phyloP scores from a whole-genome alignment of 2,888 invertebrate species.

The Ochropleura plecta region DNA sequence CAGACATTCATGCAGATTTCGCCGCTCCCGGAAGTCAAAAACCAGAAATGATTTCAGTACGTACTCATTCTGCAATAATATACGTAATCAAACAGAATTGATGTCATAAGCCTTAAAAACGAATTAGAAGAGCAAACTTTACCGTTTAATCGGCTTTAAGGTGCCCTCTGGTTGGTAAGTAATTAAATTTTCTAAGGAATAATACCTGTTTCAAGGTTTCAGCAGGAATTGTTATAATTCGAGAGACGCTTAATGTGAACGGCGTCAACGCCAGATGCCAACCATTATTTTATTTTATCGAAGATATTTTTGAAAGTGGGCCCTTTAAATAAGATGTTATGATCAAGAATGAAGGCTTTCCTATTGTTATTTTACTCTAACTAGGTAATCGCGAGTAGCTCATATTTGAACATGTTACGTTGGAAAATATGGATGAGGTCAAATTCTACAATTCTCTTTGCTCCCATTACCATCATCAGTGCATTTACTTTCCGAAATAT shows the following conservation, averaged over 20 bases:
- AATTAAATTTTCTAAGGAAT: constrained; percentile 68
- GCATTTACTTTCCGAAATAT: background rate
- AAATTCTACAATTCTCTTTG: too few relatives aligned
- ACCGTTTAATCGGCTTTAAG: constrained; percentile 48
- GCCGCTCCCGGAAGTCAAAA: background rate
- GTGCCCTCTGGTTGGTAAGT: constrained; percentile 65
- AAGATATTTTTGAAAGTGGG: constrained; percentile 63
- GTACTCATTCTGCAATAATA: constrained; percentile 27
- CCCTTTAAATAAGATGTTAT: constrained; percentile 48
- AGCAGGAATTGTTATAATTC: constrained; percentile 62
- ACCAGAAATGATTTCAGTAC: constrained; percentile 25
- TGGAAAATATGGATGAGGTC: background rate
- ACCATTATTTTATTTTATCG: constrained; percentile 69
- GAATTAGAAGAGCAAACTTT: constrained; percentile 58
- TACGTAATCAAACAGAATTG: constrained; percentile 43
- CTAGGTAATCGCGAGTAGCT: background rate
- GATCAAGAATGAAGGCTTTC: background rate
- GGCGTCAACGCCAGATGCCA: constrained; percentile 72
- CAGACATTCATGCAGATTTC: background rate
- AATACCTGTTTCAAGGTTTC: constrained; percentile 57
- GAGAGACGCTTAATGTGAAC: constrained; percentile 55
- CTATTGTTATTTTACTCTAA: constrained; percentile 3
- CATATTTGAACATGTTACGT: background rate
- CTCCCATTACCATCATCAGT: background rate
- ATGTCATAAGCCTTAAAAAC: constrained; percentile 56